These are phyloP conservation scores for Leptopilina syphax DNA, from an alignment of 2,888 invertebrate genomes.

Conservation along the genomic window DNA sequence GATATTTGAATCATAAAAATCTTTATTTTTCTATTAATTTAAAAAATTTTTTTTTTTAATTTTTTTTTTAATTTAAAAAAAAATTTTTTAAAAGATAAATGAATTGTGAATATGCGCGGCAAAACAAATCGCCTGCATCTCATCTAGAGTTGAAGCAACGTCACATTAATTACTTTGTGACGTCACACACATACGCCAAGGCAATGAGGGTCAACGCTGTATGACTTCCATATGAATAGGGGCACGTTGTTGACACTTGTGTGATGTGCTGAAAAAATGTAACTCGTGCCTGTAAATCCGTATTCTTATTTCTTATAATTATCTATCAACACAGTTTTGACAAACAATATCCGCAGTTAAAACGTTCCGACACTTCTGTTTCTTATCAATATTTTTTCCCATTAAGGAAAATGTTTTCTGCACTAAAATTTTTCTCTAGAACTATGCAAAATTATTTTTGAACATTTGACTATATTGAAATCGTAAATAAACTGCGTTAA, in stretches of 20 bases:
- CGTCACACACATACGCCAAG: slow-evolving; percentile 53
- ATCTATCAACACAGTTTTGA: neutral
- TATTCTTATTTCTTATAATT: neutral
- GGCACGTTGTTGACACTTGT: slow-evolving; percentile 36
- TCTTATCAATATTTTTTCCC: no score
- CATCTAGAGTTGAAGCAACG: slow-evolving; percentile 42
- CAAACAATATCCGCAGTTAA: no score
- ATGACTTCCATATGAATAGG: slow-evolving; percentile 29
- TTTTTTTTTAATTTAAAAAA: no score
- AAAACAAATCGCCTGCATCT: slow-evolving; percentile 34
- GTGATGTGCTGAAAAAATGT: neutral
- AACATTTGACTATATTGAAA: slow-evolving; percentile 6
- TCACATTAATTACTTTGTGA: slow-evolving; percentile 56
- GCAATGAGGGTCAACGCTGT: slow-evolving; percentile 55
- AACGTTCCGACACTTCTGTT: no score
- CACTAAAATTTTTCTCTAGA: no score
- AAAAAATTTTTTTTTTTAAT: no score
- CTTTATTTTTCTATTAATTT: no score
- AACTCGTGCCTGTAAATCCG: slow-evolving; percentile 11
- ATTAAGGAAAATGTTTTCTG: no score
- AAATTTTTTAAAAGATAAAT: neutral
- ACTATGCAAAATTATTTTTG: neutral
- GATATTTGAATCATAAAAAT: neutral
- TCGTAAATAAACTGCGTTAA: neutral
- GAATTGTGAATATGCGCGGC: slow-evolving; percentile 31